Conservation (phyloP, 2,113 vertebrate species). For the Phasianus colchicus region DNA sequence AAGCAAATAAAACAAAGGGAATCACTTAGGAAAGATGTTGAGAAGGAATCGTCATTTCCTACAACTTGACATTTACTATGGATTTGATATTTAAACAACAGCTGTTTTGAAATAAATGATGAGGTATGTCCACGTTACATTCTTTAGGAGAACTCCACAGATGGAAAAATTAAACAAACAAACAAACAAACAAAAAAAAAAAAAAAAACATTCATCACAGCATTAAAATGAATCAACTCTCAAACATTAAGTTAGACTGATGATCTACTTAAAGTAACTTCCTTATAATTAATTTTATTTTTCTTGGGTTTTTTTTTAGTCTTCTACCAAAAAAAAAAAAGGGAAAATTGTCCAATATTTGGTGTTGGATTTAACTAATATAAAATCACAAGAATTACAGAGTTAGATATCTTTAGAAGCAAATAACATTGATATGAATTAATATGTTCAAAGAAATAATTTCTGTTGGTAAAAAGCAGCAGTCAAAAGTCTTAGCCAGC, state of each 20-base stretch:
- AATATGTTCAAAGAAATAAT: background rate
- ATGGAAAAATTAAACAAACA: background rate
- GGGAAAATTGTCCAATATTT: background rate
- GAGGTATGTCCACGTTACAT: background rate
- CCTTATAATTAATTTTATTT: background rate
- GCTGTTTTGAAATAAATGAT: background rate
- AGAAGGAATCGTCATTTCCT: background rate
- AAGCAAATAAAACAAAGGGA: background rate
- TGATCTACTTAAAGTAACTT: background rate
- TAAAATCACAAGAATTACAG: background rate
- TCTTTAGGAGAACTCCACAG: background rate
- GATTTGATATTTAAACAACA: background rate
- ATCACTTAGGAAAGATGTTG: background rate
- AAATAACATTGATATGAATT: background rate
- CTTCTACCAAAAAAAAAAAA: background rate
- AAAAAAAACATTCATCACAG: background rate
- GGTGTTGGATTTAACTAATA: background rate
- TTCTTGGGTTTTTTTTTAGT: background rate
- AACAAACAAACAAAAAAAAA: fast-evolving
- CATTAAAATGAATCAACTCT: background rate
- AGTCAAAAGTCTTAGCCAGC: background rate
- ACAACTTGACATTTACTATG: background rate
- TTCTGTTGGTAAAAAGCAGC: background rate
- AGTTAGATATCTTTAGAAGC: background rate
- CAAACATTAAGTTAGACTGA: background rate